Evolutionary conservation across 2,113 vertebrate species (phyloP).

Genomic region (Geothlypis trichas): DNA sequence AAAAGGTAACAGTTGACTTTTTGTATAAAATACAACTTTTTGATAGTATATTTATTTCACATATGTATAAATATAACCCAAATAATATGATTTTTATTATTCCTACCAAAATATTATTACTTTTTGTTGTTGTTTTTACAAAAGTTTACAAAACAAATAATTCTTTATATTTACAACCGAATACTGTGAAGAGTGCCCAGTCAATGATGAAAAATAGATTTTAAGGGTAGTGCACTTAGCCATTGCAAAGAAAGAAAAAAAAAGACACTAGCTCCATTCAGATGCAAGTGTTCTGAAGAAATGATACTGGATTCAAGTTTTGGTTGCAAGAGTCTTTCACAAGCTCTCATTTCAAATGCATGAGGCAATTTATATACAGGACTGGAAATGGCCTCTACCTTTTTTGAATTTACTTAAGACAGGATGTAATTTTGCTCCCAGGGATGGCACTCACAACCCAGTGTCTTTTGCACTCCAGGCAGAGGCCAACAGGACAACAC

Average conservation of each 20-base stretch:
- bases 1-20: conserved; percentile 83
- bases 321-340: conserved; percentile 24
- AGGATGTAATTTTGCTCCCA: neutral
- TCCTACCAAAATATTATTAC: conserved; percentile 82
- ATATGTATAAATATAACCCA: conserved; percentile 89
- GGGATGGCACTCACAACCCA: neutral
- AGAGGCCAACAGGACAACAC: neutral
- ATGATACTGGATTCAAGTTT: conserved; percentile 43
- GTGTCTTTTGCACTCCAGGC: neutral
- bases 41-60: conserved; percentile 84
- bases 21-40: conserved; percentile 84
- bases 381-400: neutral
- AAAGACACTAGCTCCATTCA: neutral
- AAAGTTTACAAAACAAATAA: conserved; percentile 87
- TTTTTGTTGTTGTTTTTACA: conserved; percentile 76
- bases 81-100: conserved; percentile 84
- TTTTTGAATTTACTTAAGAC: neutral
- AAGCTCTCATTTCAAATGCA: conserved; percentile 22
- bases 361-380: neutral
- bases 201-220: conserved; percentile 69
- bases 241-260: conserved; percentile 23
- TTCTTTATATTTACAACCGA: conserved; percentile 80
- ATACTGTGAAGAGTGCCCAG: conserved; percentile 66
- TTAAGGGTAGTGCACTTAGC: conserved; percentile 64
- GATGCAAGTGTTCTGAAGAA: conserved; percentile 32